A percentile compares a stretch with the other conserved stretches of the same genome.
Evolutionary conservation across 2,113 vertebrate species (phyloP).

Genomic region (Solea solea): DNA sequence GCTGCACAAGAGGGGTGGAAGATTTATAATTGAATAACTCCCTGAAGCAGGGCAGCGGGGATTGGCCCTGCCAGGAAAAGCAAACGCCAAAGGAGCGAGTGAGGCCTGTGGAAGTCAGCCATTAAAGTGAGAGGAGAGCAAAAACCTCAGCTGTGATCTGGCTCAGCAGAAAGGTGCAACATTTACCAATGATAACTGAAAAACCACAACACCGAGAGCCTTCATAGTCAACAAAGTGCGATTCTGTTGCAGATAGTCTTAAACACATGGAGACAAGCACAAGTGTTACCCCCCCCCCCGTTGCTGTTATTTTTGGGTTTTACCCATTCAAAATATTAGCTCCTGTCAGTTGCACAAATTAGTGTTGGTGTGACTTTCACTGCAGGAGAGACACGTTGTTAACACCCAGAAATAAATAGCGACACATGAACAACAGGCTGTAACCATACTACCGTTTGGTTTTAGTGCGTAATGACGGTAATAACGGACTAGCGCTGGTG

Average conservation of each 20-base stretch:
- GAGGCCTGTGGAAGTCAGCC: constrained; percentile 65
- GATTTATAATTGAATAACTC: constrained; percentile 83
- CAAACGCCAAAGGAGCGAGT: constrained; percentile 62
- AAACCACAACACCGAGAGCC: constrained; percentile 55
- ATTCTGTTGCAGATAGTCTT: background rate
- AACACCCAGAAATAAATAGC: background rate
- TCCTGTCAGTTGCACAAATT: background rate
- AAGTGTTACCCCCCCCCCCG: background rate
- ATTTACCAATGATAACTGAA: constrained; percentile 64
- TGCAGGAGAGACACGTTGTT: background rate
- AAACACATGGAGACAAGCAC: background rate
- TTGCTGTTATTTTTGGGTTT: too few species aligned
- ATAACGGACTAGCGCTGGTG: background rate
- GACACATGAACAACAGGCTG: background rate
- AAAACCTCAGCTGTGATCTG: constrained; percentile 51
- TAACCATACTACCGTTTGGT: background rate
- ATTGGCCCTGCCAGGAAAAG: constrained; percentile 75
- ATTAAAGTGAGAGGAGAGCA: constrained; percentile 65
- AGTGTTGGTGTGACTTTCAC: background rate
- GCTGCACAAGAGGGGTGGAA: constrained; percentile 47
- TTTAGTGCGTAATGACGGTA: background rate
- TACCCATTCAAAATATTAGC: background rate
- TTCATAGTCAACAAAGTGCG: constrained; percentile 6
- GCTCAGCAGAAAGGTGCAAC: constrained; percentile 65
- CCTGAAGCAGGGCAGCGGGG: constrained; percentile 68